Percentiles rank a stretch among this genome's conserved stretches.
phyloP scores from a whole-genome alignment of 1,140 invertebrate genomes.

The Leptinotarsa defecta region DNA sequence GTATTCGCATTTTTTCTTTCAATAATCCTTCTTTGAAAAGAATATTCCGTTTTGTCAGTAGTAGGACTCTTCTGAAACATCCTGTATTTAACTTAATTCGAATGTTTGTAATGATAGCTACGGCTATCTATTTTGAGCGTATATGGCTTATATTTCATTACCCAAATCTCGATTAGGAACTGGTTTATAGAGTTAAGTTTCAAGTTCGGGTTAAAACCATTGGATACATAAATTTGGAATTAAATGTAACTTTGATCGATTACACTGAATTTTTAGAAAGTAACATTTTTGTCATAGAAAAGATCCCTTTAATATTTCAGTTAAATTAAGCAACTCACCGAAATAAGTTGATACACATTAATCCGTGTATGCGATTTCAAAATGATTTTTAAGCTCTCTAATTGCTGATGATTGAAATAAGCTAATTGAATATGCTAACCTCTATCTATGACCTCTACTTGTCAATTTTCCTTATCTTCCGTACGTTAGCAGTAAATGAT shows the following conservation, averaged over 20 bases:
- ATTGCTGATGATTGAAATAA: too few relatives aligned
- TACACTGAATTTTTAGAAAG: not conserved
- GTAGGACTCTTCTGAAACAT: not conserved
- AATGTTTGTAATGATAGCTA: not conserved
- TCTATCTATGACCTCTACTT: too few relatives aligned
- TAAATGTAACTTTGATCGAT: not conserved
- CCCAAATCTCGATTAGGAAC: not conserved
- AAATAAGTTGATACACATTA: too few relatives aligned
- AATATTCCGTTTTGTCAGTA: not conserved
- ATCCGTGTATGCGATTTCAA: too few relatives aligned
- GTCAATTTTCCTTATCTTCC: too few relatives aligned
- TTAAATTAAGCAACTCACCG: too few relatives aligned
- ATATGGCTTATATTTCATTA: slow-evolving; percentile 3
- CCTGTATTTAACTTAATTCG: not conserved
- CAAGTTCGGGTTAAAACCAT: not conserved
- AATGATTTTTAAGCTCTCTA: too few relatives aligned
- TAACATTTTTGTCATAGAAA: not conserved
- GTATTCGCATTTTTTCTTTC: too few relatives aligned
- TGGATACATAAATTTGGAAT: slow-evolving; percentile 8
- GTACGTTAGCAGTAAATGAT: too few relatives aligned
- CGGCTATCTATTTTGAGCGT: not conserved
- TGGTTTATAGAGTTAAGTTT: not conserved
- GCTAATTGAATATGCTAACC: too few relatives aligned
- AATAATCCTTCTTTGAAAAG: not conserved
- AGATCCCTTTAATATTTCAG: too few relatives aligned